Base-by-base conservation (phyloP, 2,888 invertebrate genomes). In the Habroteleia sp. region DNA sequence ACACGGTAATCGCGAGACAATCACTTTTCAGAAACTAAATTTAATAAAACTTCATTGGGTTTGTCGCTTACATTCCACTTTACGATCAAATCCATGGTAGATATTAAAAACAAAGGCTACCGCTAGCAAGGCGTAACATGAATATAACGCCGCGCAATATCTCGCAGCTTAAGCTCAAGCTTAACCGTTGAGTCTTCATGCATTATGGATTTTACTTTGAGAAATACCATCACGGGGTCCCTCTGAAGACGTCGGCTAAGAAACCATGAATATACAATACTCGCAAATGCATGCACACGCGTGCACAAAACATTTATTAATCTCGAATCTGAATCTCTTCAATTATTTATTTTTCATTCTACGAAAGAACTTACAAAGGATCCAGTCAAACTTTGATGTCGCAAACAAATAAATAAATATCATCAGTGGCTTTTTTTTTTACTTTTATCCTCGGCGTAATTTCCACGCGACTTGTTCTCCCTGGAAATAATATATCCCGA, bases 221-320 rank as follows among this genome's bases (percentile, higher is more conserved):
- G 84, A n/a, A 83, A 76, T 82, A 78, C 69, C 66, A 79, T 77
- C 69, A 68, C 66, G 65, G 66, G 50, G 63, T 62, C 65, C 73
- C 48, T 58, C 52, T 41, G 54, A 74, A 65, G 72, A 68, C 74
- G 74, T 44, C 63, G 73, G 83, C 85, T 86, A 86, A 86, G 87
- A 86, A 86, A 88, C 87, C 85, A 88, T 88, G 88, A 88, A 88
- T 88, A 88, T 88, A 88, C 88, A 88, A 88, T 87, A 87, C 83
- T 80, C 71, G 63, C 68, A 80, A 82, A 83, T 86, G 82, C 83
- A 85, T 84, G 80, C 81, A 83, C 79, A 82, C 37, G 81, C 80
- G 33, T 35, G 56, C 17, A 35, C 33, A 29, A 63, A 56, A 37
- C 48, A 42, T 72, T 65, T 48, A 72, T 65, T 72, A 72, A 72